Percentiles rank a stretch among this genome's conserved stretches.
These are phyloP conservation scores for Panulirus ornatus DNA, from an alignment of 1,140 invertebrate genomes.

Conservation along the genomic window DNA sequence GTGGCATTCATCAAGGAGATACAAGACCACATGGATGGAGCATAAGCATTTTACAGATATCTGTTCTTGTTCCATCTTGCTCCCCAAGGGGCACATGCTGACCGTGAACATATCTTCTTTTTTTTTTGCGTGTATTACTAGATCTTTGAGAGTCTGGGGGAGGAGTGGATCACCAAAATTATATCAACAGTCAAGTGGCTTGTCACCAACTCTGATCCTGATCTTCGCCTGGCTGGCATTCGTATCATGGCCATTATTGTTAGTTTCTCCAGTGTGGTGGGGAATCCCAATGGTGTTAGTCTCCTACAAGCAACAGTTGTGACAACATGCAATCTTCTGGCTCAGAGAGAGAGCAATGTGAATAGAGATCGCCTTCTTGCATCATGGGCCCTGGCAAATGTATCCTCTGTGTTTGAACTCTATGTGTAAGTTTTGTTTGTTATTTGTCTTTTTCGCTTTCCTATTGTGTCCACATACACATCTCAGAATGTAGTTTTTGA, in stretches of 20 bases:
- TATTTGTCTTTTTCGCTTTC: too few relatives aligned
- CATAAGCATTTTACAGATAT: neutral
- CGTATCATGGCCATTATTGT: slow-evolving; percentile 62
- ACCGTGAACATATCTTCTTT: neutral
- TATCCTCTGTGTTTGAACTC: slow-evolving; percentile 54
- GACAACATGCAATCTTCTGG: slow-evolving; percentile 38
- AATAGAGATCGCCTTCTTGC: slow-evolving; percentile 58
- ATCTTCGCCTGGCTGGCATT: slow-evolving; percentile 49
- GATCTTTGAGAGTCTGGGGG: slow-evolving; percentile 59
- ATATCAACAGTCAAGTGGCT: slow-evolving; percentile 37
- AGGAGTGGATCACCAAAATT: slow-evolving; percentile 42
- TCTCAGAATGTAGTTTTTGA: too few relatives aligned
- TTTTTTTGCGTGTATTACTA: slow-evolving; percentile 17
- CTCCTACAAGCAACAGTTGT: slow-evolving; percentile 34
- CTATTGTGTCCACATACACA: too few relatives aligned
- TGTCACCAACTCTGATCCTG: slow-evolving; percentile 25
- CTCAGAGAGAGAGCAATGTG: slow-evolving; percentile 47
- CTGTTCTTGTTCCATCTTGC: neutral
- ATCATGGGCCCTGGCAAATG: slow-evolving; percentile 61
- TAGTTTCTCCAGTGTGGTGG: slow-evolving; percentile 53
- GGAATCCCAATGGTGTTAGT: slow-evolving; percentile 1
- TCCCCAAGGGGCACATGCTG: neutral
- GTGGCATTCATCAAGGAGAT: too few relatives aligned
- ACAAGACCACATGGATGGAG: too few relatives aligned
- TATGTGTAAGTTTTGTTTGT: slow-evolving; percentile 48